Base-by-base conservation (phyloP, 2,113 vertebrate species). In the Sclerurus mexicanus region DNA sequence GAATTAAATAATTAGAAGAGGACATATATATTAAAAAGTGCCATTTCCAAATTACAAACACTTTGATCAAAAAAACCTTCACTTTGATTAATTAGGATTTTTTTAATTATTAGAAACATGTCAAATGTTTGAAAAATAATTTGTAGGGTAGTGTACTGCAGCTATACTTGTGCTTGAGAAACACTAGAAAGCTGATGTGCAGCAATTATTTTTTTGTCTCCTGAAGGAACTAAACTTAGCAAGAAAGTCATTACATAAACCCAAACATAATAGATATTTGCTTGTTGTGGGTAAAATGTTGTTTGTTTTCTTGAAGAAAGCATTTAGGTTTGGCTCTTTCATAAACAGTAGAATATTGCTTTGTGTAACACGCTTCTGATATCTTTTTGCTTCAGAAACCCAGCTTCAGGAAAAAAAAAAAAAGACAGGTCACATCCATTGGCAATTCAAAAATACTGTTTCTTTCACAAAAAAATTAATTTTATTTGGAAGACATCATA, bases 161-260 rank as follows among this genome's bases (percentile, higher is more conserved):
- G 89, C 56, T 84, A 58, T 95, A 82, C 64, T 94, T 14, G 4
- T 68, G 33, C 94, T 95, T 94, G 62, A 94, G 88, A 59, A 90
- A 59, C 56, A 80, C 47, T 68, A 85, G 59, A 94, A 90, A 76
- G 59, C 62, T 93, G n/a, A 94, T 85, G 74, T 92, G 21, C 35
- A 95, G 67, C 71, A 75, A 94, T 91, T 91, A 83, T 95, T 91
- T 89, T 91, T 18, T 96, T 85, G n/a, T 95, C 71, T 96, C 83
- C 81, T 69, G 85, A 15, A 85, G 53, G 52, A 95, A 72, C 4
- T 49, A 37, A 79, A 78, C 71, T 94, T 94, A 90, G 77, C 68
- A 92, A 84, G 85, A 78, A 93, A 96, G 82, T 88, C n/a, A 63
- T 83, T 74, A 67, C 33, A 60, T 92, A 95, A 93, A 95, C 8